Evolutionary conservation across 2,113 vertebrate genomes (phyloP).

Genomic region (Craseonycteris thonglongyai): DNA sequence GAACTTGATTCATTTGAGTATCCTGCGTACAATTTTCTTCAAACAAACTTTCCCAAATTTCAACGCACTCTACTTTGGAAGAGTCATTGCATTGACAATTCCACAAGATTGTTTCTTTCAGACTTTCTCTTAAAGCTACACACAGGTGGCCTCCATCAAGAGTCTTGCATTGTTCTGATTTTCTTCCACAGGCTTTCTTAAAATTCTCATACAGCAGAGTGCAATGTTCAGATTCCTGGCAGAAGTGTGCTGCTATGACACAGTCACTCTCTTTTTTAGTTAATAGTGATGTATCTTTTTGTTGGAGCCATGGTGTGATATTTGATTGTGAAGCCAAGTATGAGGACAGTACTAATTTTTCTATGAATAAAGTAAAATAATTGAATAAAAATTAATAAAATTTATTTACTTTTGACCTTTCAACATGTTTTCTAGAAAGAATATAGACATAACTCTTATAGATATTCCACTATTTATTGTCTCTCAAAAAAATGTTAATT

Average conservation of each 20-base stretch:
- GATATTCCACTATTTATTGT: not conserved
- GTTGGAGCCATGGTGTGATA: not conserved
- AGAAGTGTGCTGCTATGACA: conserved; percentile 33
- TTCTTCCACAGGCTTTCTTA: conserved; percentile 56
- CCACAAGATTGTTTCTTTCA: conserved; percentile 70
- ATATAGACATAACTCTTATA: not conserved
- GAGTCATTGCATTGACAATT: conserved; percentile 72
- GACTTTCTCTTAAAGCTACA: conserved; percentile 47
- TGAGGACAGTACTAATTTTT: not conserved
- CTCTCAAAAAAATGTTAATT: conserved; percentile 12
- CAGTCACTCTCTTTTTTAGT: conserved; percentile 32
- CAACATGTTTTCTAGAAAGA: not conserved
- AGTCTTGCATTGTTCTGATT: conserved; percentile 50
- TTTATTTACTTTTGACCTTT: not conserved
- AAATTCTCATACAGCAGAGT: conserved; percentile 62
- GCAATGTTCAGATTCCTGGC: conserved; percentile 66
- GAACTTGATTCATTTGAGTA: conserved; percentile 15
- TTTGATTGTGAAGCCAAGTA: not conserved
- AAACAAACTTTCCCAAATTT: conserved; percentile 74
- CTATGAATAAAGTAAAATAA: conserved; percentile 29
- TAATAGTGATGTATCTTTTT: accelerated
- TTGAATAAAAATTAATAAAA: not conserved
- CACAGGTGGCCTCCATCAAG: conserved; percentile 48
- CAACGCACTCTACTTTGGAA: conserved; percentile 59
- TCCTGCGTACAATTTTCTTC: conserved; percentile 72